Evolutionary conservation across 2,113 vertebrate species (phyloP).

Genomic region (Clinocottus analis): DNA sequence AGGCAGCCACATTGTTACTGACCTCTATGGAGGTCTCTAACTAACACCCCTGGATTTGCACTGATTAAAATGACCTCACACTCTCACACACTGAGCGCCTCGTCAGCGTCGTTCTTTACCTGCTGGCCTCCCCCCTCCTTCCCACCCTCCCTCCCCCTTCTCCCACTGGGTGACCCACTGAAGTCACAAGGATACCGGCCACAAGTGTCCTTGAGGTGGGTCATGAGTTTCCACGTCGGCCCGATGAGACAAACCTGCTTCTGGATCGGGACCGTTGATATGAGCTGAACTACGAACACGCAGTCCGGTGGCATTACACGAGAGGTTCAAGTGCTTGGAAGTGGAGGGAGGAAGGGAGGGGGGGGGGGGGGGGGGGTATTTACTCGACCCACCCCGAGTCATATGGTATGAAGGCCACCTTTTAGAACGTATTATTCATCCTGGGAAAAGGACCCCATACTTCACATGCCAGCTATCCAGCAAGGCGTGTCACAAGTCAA

Average conservation of each 20-base stretch:
- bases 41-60: slow-evolving; percentile 69
- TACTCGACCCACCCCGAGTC: slow-evolving; percentile 14
- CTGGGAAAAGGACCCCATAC: background rate
- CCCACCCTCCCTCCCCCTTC: too few relatives aligned
- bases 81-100: slow-evolving; percentile 10
- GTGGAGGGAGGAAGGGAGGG: background rate
- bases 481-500: background rate
- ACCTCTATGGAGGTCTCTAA: slow-evolving; percentile 63
- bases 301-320: slow-evolving; percentile 21
- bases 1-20: slow-evolving; percentile 62
- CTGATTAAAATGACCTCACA: slow-evolving; percentile 68
- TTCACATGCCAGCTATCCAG: background rate
- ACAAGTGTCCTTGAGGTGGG: slow-evolving; percentile 56
- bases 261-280: slow-evolving; percentile 47
- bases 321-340: slow-evolving; percentile 45
- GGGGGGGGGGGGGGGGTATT: slow-evolving; percentile 1
- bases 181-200: slow-evolving; percentile 27
- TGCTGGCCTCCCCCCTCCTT: slow-evolving; percentile 36
- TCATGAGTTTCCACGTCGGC: slow-evolving; percentile 64
- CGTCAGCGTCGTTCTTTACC: slow-evolving; percentile 38
- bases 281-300: slow-evolving; percentile 60
- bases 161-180: slow-evolving; percentile 13
- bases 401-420: slow-evolving; percentile 22
- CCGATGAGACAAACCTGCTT: slow-evolving; percentile 50
- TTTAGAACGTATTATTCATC: slow-evolving; percentile 30